phyloP scores from a whole-genome alignment of 2,888 invertebrate genomes.

The Bombyx huttoni region DNA sequence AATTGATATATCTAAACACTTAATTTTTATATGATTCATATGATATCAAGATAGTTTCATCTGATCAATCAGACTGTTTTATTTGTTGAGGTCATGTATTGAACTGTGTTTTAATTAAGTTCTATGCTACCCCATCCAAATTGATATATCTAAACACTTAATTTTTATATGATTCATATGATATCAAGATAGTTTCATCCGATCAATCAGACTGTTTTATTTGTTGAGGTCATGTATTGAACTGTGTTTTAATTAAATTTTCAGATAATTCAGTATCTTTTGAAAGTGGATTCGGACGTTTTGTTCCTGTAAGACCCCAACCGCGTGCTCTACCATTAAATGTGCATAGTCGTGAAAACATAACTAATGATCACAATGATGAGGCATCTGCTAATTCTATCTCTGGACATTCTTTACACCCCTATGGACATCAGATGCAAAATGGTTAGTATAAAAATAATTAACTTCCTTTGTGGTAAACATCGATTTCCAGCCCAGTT shows the following conservation, averaged over 20 bases:
- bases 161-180: too few relatives aligned
- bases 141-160: too few relatives aligned
- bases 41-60: too few relatives aligned
- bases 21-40: too few relatives aligned
- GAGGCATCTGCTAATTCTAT: slow-evolving; percentile 44
- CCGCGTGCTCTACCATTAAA: slow-evolving; percentile 57
- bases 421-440: slow-evolving; percentile 61
- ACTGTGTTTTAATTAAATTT: slow-evolving; percentile 1
- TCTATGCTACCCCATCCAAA: too few relatives aligned
- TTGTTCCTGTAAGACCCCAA: slow-evolving; percentile 66
- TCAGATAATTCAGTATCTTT: slow-evolving; percentile 55
- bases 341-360: slow-evolving; percentile 54
- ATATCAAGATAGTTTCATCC: too few relatives aligned
- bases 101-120: neutral
- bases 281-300: slow-evolving; percentile 64
- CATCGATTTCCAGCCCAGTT: too few relatives aligned
- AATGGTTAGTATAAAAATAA: slow-evolving; percentile 37
- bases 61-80: too few relatives aligned
- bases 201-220: too few relatives aligned
- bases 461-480: neutral
- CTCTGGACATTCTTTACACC: slow-evolving; percentile 50
- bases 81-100: too few relatives aligned
- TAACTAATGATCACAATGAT: slow-evolving; percentile 46
- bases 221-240: too few relatives aligned
- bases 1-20: too few relatives aligned